phyloP scores from a whole-genome alignment of 1,140 invertebrate species.

The Palaemon carinicauda region DNA sequence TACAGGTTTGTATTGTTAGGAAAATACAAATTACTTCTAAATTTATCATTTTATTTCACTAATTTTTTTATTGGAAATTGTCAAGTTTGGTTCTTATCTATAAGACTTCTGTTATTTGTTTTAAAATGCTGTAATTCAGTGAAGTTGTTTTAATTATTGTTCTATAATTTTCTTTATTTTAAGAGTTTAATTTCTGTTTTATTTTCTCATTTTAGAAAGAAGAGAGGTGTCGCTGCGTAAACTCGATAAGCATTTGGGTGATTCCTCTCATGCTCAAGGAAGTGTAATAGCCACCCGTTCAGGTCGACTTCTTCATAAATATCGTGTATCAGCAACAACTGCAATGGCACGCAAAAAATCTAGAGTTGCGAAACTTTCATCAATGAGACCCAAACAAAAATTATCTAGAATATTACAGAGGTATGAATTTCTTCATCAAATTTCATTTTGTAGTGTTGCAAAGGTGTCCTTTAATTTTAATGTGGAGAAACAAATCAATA shows the following conservation, averaged over 20 bases:
- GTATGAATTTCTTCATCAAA: neutral
- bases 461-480: too few relatives aligned
- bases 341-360: conserved; percentile 60
- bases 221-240: neutral
- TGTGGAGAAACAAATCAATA: too few relatives aligned
- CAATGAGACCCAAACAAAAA: conserved; percentile 48
- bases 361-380: conserved; percentile 43
- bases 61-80: too few relatives aligned
- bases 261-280: neutral
- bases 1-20: too few relatives aligned
- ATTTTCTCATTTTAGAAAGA: neutral
- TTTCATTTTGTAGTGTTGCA: neutral
- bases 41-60: too few relatives aligned
- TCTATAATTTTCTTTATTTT: too few relatives aligned
- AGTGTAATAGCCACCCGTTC: conserved; percentile 25
- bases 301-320: conserved; percentile 40
- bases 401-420: conserved; percentile 50
- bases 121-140: too few relatives aligned
- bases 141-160: too few relatives aligned
- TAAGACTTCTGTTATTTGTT: too few relatives aligned
- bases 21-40: too few relatives aligned
- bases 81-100: too few relatives aligned
- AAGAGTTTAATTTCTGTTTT: too few relatives aligned
- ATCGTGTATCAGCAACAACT: conserved; percentile 63
- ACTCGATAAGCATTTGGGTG: neutral